These are phyloP conservation scores for Machaerirhynchus nigripectus DNA, from an alignment of 2,113 vertebrate genomes.

Conservation along the genomic window DNA sequence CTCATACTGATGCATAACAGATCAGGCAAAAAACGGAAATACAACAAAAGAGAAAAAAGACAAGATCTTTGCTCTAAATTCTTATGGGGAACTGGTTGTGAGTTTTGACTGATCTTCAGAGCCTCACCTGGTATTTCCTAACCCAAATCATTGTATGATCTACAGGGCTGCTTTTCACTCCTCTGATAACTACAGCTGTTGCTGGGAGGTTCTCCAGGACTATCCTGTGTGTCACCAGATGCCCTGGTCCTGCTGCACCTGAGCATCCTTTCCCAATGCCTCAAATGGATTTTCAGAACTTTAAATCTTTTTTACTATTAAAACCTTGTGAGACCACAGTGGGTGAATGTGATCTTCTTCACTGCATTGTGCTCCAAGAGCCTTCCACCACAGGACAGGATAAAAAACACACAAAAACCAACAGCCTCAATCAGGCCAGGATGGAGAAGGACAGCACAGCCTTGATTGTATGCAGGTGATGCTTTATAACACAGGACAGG, in stretches of 20 bases:
- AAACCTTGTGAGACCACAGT: neutral
- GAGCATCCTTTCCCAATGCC: neutral
- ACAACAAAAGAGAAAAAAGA: neutral
- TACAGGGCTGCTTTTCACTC: neutral
- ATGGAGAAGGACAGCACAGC: neutral
- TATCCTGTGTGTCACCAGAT: neutral
- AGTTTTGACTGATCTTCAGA: neutral
- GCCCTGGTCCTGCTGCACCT: neutral
- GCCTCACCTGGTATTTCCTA: neutral
- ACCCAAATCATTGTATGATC: neutral
- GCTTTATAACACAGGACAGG: neutral
- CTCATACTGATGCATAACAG: neutral
- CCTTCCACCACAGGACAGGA: neutral
- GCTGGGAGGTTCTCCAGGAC: neutral
- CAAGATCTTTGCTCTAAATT: neutral
- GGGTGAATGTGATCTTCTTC: neutral
- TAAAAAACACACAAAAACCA: neutral
- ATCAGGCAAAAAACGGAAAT: neutral
- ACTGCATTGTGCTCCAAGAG: neutral
- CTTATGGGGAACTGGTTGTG: neutral
- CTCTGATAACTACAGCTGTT: neutral
- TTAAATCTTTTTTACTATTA: neutral
- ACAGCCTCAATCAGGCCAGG: neutral
- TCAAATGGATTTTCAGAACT: neutral
- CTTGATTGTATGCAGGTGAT: neutral